Evolutionary conservation across 2,888 invertebrate genomes (phyloP).

Genomic region (Phlogophora meticulosa): DNA sequence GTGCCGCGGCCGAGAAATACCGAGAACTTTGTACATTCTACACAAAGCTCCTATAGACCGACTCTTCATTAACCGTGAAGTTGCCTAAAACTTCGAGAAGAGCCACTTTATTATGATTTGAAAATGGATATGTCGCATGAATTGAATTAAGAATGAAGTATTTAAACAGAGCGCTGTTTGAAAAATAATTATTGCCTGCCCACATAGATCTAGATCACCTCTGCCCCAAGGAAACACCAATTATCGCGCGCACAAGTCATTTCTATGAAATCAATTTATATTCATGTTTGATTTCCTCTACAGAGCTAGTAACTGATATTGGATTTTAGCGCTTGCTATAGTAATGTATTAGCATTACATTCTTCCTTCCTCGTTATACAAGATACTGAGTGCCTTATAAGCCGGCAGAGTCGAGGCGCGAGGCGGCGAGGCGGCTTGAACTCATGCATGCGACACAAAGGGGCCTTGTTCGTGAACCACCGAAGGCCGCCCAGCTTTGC

Average conservation of each 20-base stretch:
- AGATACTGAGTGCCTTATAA: slow-evolving; percentile 49
- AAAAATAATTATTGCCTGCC: slow-evolving; percentile 5
- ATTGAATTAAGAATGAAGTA: background rate
- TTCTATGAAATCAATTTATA: slow-evolving; percentile 38
- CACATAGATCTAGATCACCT: slow-evolving; percentile 10
- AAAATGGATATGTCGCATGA: slow-evolving; percentile 20
- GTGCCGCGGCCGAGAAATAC: slow-evolving; percentile 76
- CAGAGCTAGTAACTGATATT: slow-evolving; percentile 32
- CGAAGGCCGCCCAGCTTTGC: slow-evolving; percentile 85
- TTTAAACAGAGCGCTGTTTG: slow-evolving; percentile 6
- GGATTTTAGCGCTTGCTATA: slow-evolving; percentile 49
- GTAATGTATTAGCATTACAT: slow-evolving; percentile 53
- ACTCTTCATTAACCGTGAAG: slow-evolving; percentile 41
- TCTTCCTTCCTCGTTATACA: slow-evolving; percentile 66
- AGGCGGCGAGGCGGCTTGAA: slow-evolving; percentile 59
- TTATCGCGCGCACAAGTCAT: slow-evolving; percentile 7
- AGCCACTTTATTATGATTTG: slow-evolving; percentile 25
- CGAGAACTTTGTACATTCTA: slow-evolving; percentile 69
- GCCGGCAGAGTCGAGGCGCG: slow-evolving; percentile 40
- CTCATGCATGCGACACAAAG: slow-evolving; percentile 79
- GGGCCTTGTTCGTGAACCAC: slow-evolving; percentile 88
- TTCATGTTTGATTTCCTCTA: slow-evolving; percentile 42
- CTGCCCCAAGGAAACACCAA: slow-evolving; percentile 22
- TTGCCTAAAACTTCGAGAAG: slow-evolving; percentile 31
- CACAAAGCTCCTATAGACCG: slow-evolving; percentile 65